phyloP scores from a whole-genome alignment of 2,797 vertebrate genomes.

The Cyprinodon diabolis region DNA sequence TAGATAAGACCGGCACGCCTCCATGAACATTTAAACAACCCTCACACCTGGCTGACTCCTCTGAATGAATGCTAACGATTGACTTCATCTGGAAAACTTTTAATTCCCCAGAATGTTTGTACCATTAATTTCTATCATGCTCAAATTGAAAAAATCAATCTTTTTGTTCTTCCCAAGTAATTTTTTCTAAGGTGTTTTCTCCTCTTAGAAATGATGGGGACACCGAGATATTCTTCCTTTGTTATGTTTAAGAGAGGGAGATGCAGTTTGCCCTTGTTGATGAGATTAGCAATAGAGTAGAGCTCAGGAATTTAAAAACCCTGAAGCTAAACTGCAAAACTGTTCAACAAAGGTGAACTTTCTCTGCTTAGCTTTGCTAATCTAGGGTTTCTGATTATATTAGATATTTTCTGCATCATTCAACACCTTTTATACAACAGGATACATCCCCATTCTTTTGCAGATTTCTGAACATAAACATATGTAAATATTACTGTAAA shows the following conservation, averaged over 20 bases:
- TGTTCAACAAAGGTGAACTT: slow-evolving; percentile 23
- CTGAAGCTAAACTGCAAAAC: background rate
- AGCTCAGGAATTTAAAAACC: background rate
- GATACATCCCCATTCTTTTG: background rate
- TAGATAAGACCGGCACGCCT: slow-evolving; percentile 24
- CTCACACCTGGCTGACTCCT: slow-evolving; percentile 54
- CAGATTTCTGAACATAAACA: background rate
- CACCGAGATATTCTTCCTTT: slow-evolving; percentile 6
- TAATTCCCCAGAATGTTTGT: slow-evolving; percentile 74
- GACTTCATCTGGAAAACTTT: slow-evolving; percentile 57
- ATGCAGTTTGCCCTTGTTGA: background rate
- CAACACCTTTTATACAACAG: background rate
- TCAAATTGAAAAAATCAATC: slow-evolving; percentile 73
- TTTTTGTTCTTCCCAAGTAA: slow-evolving; percentile 26
- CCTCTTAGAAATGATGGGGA: slow-evolving; percentile 8
- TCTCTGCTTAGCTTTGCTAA: background rate
- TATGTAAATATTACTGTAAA: background rate
- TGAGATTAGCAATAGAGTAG: background rate
- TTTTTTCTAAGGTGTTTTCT: slow-evolving; percentile 39
- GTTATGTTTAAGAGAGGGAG: slow-evolving; percentile 5
- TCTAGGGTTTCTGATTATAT: background rate
- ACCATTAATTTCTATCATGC: slow-evolving; percentile 73
- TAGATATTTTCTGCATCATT: background rate
- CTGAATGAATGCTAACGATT: slow-evolving; percentile 59
- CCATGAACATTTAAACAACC: slow-evolving; percentile 49